Percentiles rank a stretch among this genome's conserved stretches.
These are phyloP conservation scores for Falco punctatus DNA, from an alignment of 2,113 vertebrate species.

Conservation along the genomic window DNA sequence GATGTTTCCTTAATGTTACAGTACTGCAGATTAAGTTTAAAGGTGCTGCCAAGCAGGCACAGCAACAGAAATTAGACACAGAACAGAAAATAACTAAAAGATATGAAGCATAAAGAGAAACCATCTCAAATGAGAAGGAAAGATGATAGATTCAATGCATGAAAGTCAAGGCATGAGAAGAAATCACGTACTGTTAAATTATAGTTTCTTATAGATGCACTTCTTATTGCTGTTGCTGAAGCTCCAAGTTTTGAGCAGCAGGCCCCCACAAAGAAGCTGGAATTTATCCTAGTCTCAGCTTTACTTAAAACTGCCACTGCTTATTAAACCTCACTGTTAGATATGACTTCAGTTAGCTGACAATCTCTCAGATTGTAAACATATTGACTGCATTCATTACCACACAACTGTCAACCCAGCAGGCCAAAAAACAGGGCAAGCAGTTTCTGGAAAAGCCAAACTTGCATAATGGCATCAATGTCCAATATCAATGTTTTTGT, in stretches of 20 bases:
- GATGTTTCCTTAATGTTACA: neutral
- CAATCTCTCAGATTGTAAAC: neutral
- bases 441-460: neutral
- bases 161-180: neutral
- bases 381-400: slow-evolving; percentile 21
- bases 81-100: neutral
- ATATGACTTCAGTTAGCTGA: slow-evolving; percentile 3
- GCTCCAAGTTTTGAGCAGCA: neutral
- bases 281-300: neutral
- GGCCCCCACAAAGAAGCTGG: neutral
- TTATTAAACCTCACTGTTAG: slow-evolving; percentile 28
- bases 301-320: neutral
- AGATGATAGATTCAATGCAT: neutral
- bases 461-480: slow-evolving; percentile 15
- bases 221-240: neutral
- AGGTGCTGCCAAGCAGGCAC: neutral
- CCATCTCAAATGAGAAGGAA: neutral
- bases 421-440: neutral
- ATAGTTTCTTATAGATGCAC: neutral
- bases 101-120: neutral
- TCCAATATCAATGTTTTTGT: neutral
- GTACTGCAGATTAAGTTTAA: slow-evolving; percentile 15
- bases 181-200: neutral
- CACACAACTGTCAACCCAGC: neutral
- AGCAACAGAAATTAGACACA: neutral